A percentile compares a stretch with the other conserved stretches of the same genome.
These are phyloP conservation scores for Corythornis cristatus DNA, from an alignment of 2,113 vertebrate species.

Conservation along the genomic window DNA sequence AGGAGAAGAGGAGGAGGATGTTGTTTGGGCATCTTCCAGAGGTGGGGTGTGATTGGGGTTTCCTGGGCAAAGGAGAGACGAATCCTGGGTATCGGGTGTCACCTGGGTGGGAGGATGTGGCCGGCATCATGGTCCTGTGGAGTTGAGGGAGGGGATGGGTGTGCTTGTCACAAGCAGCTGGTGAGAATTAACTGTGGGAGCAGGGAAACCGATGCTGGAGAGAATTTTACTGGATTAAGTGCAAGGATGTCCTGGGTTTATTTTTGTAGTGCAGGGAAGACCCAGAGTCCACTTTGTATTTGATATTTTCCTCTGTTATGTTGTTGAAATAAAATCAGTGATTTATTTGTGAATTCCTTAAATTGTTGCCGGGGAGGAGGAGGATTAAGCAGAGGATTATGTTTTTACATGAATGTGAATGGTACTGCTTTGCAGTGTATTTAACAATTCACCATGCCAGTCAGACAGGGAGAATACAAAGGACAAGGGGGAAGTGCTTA, in stretches of 20 bases:
- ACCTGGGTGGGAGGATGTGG: not conserved
- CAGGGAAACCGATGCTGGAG: not conserved
- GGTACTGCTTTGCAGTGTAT: not conserved
- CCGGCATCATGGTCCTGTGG: accelerated
- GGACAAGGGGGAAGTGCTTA: not conserved
- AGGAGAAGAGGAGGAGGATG: not conserved
- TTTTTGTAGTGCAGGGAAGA: not conserved
- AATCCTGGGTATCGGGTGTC: not conserved
- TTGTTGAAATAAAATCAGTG: slow-evolving; percentile 25
- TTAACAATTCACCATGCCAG: not conserved
- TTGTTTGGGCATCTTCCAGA: not conserved
- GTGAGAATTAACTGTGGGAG: not conserved
- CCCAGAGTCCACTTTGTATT: not conserved
- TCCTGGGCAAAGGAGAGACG: not conserved
- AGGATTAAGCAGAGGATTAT: not conserved
- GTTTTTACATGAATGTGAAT: not conserved
- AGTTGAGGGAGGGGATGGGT: not conserved
- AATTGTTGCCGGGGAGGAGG: not conserved
- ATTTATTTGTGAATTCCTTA: slow-evolving; percentile 54
- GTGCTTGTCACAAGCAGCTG: not conserved
- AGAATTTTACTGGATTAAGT: not conserved
- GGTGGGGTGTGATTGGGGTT: not conserved
- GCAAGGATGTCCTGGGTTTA: not conserved
- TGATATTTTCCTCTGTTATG: not conserved
- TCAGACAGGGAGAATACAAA: not conserved